Evolutionary conservation across 64 coral and sea anemone genomes (phyloP).

Genomic region (Orbicella faveolata): DNA sequence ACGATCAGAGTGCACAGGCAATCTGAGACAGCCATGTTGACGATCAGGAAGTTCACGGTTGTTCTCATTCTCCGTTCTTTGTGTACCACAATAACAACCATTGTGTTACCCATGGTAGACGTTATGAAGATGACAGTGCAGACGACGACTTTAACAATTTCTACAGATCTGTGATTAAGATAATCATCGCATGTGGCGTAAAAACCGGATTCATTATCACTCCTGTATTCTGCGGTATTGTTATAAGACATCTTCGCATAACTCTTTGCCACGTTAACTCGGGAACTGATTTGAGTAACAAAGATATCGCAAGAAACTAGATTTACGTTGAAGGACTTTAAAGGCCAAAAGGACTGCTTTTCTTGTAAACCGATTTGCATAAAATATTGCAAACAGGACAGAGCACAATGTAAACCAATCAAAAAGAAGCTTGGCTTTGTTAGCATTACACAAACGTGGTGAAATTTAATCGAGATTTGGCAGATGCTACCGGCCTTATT

Average conservation of each 20-base stretch:
- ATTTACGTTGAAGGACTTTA: neutral
- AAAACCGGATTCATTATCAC: neutral
- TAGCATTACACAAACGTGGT: neutral
- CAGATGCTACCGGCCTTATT: neutral
- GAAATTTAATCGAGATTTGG: neutral
- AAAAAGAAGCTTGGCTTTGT: neutral
- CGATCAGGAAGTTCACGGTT: constrained; percentile 11
- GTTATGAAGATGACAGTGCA: constrained; percentile 9
- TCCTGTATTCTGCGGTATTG: neutral
- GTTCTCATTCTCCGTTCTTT: constrained; percentile 19
- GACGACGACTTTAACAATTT: neutral
- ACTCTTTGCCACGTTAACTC: neutral
- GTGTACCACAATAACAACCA: constrained; percentile 15
- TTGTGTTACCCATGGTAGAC: neutral
- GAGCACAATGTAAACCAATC: neutral
- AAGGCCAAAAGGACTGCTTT: neutral
- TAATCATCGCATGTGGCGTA: neutral
- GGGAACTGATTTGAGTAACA: no score
- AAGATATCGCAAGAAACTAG: no score
- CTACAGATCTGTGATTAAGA: neutral
- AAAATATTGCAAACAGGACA: neutral
- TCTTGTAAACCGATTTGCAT: neutral
- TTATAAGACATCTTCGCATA: neutral
- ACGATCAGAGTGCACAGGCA: neutral
- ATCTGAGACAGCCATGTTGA: constrained; percentile 25